Evolutionary conservation across 1,140 invertebrate genomes (phyloP).

Genomic region (Drosophila tani): DNA sequence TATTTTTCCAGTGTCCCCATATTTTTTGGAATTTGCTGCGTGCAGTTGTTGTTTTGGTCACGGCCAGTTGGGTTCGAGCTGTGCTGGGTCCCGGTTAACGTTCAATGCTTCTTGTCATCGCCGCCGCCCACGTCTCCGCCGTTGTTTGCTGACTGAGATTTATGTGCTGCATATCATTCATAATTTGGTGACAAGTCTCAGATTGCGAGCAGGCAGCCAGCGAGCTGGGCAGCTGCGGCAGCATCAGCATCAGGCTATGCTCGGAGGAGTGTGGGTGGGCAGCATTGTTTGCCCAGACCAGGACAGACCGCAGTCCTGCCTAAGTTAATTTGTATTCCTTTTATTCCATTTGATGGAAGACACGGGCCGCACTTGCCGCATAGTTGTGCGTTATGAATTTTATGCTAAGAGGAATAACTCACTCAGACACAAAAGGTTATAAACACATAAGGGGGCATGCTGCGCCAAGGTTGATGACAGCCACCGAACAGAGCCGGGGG

Average conservation of each 20-base stretch:
- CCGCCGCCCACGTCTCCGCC: conserved; percentile 45
- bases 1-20: not conserved
- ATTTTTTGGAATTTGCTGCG: conserved; percentile 7
- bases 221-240: not conserved
- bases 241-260: not conserved
- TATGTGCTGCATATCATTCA: conserved; percentile 83
- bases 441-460: conserved; percentile 45
- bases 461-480: conserved; percentile 74
- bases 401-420: conserved; percentile 74
- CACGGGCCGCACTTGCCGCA: conserved; percentile 48
- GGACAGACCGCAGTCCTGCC: conserved; percentile 53
- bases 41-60: conserved; percentile 44
- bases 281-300: conserved; percentile 39
- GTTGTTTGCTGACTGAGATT: conserved; percentile 81
- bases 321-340: conserved; percentile 81
- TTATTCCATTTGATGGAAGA: conserved; percentile 73
- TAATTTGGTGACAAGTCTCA: conserved; percentile 83
- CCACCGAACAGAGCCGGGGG: conserved; percentile 15
- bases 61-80: conserved; percentile 46
- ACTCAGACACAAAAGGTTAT: conserved; percentile 80
- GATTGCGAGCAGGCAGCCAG: conserved; percentile 55
- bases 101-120: conserved; percentile 57
- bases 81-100: conserved; percentile 39
- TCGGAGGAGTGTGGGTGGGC: not conserved
- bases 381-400: conserved; percentile 73